Evolutionary conservation across 2,888 invertebrate species (phyloP).

Genomic region (Rhingia rostrata): DNA sequence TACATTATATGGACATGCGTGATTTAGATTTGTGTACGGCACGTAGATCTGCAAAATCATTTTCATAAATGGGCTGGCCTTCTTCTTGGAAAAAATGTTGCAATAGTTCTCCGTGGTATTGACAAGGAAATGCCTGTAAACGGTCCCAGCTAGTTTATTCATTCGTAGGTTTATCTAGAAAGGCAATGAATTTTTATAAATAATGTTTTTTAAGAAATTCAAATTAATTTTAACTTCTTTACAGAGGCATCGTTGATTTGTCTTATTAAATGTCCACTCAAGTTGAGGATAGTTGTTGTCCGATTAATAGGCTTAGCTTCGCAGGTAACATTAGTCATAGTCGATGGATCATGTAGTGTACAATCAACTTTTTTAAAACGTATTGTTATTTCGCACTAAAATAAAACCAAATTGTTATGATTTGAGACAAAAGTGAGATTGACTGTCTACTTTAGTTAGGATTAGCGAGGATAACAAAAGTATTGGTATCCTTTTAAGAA

Average conservation of each 20-base stretch:
- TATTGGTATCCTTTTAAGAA: no score
- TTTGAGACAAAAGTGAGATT: no score
- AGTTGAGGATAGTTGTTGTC: conserved; percentile 5
- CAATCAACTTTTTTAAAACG: conserved; percentile 2
- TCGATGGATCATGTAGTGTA: neutral
- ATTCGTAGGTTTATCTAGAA: neutral
- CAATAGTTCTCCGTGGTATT: conserved; percentile 39
- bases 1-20: conserved; percentile 35
- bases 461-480: no score
- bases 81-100: conserved; percentile 14
- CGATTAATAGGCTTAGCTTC: conserved; percentile 13
- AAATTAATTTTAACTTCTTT: neutral
- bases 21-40: conserved; percentile 31
- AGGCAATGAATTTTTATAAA: neutral
- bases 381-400: neutral
- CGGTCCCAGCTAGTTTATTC: neutral
- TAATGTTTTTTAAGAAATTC: no score
- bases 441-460: no score
- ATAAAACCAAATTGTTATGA: neutral
- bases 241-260: neutral
- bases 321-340: neutral
- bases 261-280: neutral
- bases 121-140: conserved; percentile 11
- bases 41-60: neutral
- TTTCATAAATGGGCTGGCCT: neutral